Evolutionary conservation across 2,797 vertebrate genomes (phyloP).

Genomic region (Crenuchus spilurus): DNA sequence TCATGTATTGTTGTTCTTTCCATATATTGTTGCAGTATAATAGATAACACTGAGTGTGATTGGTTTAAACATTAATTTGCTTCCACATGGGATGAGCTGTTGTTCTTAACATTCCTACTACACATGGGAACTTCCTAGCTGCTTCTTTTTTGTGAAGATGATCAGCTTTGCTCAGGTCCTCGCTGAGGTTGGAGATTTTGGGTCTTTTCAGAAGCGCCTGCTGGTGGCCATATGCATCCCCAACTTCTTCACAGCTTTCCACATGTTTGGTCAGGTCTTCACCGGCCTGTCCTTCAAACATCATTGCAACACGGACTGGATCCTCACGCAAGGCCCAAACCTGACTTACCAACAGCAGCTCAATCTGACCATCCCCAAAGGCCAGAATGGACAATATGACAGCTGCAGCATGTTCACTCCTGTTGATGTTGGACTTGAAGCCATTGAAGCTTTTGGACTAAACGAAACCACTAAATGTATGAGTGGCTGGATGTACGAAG

Average conservation of each 20-base stretch:
- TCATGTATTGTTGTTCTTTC: too few species aligned
- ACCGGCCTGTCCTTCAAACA: conserved; percentile 73
- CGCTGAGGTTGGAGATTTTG: conserved; percentile 80
- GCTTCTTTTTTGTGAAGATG: conserved; percentile 66
- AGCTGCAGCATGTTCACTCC: conserved; percentile 86
- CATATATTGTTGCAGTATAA: too few species aligned
- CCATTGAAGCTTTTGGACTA: conserved; percentile 74
- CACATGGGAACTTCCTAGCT: background rate
- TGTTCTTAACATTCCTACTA: too few species aligned
- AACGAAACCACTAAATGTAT: conserved; percentile 77
- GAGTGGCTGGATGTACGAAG: conserved; percentile 78
- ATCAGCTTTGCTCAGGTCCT: conserved; percentile 75
- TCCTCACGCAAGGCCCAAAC: conserved; percentile 70
- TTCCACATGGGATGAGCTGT: background rate
- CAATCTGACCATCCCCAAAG: conserved; percentile 81
- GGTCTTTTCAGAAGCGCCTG: conserved; percentile 82
- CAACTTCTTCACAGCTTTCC: conserved; percentile 73
- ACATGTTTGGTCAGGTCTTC: conserved; percentile 85
- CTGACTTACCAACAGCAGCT: conserved; percentile 75
- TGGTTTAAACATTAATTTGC: conserved; percentile 74
- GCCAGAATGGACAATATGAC: conserved; percentile 68
- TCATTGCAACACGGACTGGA: conserved; percentile 87
- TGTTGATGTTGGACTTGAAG: conserved; percentile 72
- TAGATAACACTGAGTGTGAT: background rate
- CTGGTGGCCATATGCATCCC: conserved; percentile 73